phyloP scores from a whole-genome alignment of 2,797 vertebrate species.

The Sebastes trivittatus region DNA sequence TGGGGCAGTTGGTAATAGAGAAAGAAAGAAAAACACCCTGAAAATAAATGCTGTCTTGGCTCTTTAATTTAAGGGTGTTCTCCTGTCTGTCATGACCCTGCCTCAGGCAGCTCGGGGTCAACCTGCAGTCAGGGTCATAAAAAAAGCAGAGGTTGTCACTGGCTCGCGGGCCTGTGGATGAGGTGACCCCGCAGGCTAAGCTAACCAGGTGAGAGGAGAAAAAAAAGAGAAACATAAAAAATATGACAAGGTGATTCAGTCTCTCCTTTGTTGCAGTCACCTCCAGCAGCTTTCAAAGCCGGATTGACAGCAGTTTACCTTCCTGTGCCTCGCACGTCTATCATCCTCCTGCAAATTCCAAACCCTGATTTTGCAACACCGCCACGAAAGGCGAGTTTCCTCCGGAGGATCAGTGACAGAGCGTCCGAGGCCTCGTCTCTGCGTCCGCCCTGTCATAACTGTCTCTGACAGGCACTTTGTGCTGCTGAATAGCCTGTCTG shows the following conservation, averaged over 20 bases:
- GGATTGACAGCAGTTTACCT: conserved; percentile 62
- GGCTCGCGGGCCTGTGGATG: conserved; percentile 12
- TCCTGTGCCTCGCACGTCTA: conserved; percentile 21
- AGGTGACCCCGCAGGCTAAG: conserved; percentile 16
- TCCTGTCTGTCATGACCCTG: conserved; percentile 38
- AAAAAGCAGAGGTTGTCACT: conserved; percentile 25
- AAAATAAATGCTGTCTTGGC: conserved; percentile 45
- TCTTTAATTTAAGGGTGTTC: conserved; percentile 51
- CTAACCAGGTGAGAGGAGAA: conserved; percentile 33
- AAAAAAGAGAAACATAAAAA: background rate
- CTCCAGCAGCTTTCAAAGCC: conserved; percentile 32
- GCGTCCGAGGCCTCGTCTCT: conserved; percentile 10
- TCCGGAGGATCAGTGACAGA: conserved; percentile 44
- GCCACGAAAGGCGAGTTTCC: background rate
- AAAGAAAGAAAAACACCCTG: conserved; percentile 17
- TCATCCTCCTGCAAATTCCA: conserved; percentile 45
- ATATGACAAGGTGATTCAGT: conserved; percentile 36
- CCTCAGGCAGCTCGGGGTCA: conserved; percentile 54
- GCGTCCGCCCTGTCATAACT: conserved; percentile 47
- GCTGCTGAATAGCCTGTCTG: conserved; percentile 37
- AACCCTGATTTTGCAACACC: conserved; percentile 15
- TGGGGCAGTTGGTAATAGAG: background rate
- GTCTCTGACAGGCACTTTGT: conserved; percentile 53
- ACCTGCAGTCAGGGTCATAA: conserved; percentile 54
- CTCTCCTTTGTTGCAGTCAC: conserved; percentile 37